Conservation (phyloP, 2,113 vertebrate genomes). For the Pseudopodoces humilis region DNA sequence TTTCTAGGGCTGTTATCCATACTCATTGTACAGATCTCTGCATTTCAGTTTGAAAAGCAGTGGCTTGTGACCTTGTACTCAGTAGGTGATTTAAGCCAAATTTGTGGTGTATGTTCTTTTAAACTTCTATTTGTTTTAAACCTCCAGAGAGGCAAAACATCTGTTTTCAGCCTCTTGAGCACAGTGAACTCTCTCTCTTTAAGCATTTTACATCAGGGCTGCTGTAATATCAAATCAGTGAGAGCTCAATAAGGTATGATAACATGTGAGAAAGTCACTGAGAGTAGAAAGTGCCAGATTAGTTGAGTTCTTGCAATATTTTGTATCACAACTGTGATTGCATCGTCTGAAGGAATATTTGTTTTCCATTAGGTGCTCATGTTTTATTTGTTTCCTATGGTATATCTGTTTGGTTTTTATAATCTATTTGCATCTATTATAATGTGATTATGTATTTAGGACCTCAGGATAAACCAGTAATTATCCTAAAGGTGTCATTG, state of each 20-base stretch:
- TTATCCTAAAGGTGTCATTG: slow-evolving; percentile 13
- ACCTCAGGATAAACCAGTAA: neutral
- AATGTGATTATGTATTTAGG: neutral
- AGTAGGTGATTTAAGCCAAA: neutral
- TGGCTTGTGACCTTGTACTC: neutral
- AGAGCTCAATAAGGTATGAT: neutral
- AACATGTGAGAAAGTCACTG: neutral
- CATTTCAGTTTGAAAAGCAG: neutral
- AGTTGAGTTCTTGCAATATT: neutral
- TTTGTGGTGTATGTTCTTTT: neutral
- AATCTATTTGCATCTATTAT: slow-evolving; percentile 4
- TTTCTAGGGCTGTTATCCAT: neutral
- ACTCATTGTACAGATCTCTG: neutral
- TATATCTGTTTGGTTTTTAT: neutral
- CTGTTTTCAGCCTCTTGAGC: neutral
- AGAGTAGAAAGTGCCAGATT: neutral
- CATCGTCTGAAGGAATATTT: slow-evolving; percentile 6
- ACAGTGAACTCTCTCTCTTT: neutral
- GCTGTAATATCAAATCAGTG: neutral
- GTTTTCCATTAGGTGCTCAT: neutral
- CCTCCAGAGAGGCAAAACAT: neutral
- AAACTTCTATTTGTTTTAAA: neutral
- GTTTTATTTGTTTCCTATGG: neutral
- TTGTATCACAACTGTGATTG: neutral
- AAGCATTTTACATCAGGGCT: neutral